Evolutionary conservation across 2,797 vertebrate species (phyloP).

Genomic region (Smutsia temminckii): DNA sequence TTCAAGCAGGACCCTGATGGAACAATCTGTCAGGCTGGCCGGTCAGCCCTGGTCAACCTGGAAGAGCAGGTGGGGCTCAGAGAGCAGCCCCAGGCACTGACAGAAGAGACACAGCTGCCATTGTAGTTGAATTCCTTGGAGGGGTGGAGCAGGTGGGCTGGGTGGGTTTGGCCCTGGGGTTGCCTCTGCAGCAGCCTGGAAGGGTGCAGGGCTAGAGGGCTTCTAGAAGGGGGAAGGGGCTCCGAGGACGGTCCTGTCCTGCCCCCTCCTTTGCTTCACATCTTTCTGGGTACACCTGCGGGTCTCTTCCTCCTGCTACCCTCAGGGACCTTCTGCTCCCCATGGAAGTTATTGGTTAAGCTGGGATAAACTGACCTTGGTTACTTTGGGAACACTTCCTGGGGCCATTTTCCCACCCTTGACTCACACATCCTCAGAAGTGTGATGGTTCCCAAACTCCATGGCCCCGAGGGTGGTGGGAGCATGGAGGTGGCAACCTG

Average conservation of each 20-base stretch:
- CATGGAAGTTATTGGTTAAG: neutral
- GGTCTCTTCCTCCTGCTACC: neutral
- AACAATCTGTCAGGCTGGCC: neutral
- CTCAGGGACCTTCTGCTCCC: neutral
- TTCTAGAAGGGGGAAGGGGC: neutral
- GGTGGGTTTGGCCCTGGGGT: neutral
- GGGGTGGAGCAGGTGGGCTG: neutral
- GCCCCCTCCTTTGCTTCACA: neutral
- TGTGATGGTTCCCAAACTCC: neutral
- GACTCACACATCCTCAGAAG: neutral
- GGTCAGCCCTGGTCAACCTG: neutral
- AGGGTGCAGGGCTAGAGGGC: neutral
- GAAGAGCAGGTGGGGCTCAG: neutral
- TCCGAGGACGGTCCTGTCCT: neutral
- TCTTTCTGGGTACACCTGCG: neutral
- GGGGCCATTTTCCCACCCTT: neutral
- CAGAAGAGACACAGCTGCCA: neutral
- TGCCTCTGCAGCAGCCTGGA: neutral
- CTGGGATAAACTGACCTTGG: neutral
- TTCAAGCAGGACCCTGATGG: neutral
- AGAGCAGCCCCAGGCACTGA: neutral
- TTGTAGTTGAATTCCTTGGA: neutral
- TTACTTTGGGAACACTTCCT: neutral
- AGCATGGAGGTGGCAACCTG: neutral
- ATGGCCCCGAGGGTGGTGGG: neutral